Evolutionary conservation across 1,140 invertebrate species (phyloP).

Genomic region (Drosophila nasuta): DNA sequence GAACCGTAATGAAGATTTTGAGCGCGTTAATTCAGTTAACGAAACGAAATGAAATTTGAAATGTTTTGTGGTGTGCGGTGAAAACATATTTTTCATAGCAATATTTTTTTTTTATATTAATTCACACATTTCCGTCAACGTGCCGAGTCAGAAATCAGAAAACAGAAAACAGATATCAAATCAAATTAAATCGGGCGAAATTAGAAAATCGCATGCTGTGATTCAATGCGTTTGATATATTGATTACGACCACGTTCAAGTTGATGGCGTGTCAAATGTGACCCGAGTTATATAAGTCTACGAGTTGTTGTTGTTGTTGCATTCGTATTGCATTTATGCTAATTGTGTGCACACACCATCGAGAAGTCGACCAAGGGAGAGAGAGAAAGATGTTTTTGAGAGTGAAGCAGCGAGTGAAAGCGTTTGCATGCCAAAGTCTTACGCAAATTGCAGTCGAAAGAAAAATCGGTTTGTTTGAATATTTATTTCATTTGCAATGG

Average conservation of each 20-base stretch:
- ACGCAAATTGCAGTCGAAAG: conserved; percentile 60
- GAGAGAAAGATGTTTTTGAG: neutral
- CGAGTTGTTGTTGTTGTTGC: conserved; percentile 20
- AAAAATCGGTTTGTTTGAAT: conserved; percentile 45
- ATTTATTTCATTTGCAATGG: conserved; percentile 48
- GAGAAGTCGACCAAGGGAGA: conserved; percentile 21
- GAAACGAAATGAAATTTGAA: neutral
- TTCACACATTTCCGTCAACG: conserved; percentile 78
- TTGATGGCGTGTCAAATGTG: conserved; percentile 27
- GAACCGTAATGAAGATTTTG: conserved; percentile 47
- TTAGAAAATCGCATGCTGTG: conserved; percentile 57
- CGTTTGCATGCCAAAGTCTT: conserved; percentile 52
- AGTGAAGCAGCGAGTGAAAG: conserved; percentile 55
- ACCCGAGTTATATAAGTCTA: conserved; percentile 34
- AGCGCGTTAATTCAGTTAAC: conserved; percentile 47
- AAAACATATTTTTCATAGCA: conserved; percentile 58
- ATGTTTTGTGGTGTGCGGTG: conserved; percentile 21
- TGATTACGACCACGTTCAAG: neutral
- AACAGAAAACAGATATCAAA: no score
- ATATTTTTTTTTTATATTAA: conserved; percentile 22
- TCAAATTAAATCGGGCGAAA: conserved; percentile 31
- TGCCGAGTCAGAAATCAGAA: conserved; percentile 38
- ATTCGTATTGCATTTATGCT: conserved; percentile 43
- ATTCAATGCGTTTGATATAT: conserved; percentile 10
- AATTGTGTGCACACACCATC: conserved; percentile 36